Base-by-base conservation (phyloP, 1,140 invertebrate species). In the Drosophila sturtevanti region DNA sequence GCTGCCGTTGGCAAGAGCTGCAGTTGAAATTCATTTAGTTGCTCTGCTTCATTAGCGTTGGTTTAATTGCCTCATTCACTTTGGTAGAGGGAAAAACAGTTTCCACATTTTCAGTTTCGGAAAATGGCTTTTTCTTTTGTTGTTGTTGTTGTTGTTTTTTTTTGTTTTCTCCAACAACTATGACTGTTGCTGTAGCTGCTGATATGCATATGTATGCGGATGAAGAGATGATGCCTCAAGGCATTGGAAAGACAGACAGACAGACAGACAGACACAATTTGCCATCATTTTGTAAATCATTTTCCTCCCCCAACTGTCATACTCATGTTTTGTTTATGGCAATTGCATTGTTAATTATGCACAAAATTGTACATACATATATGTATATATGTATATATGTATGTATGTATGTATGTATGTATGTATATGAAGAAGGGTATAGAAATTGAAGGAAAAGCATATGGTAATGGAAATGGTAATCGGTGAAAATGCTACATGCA, bases 301-400 rank as follows among this genome's bases (percentile, higher is more conserved):
- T 84, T 79, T 64, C 35, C 24, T 31, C 18, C 58, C n/a, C n/a
- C n/a, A n/a, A 18, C 34, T 58, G 37, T 31, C n/a, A 38, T 16
- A 55, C 48, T 24, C 35, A 37, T 38, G 69, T 70, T 74, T 74
- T 68, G 62, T 67, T 79, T 82, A 67, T 64, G 58, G 63, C 72
- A 67, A 75, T 75, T 59, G 75, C 54, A 16, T 44, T 21, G 76
- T 79, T 72, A 79, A 87, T 87, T 87, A 87, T 87, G 71, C 75
- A 67, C 52, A 61, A 64, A 48, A 48, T 48, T 59, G 63, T 55
- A 61, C 66, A 69, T 16, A 34, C 22, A 24, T 14, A 16, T 2
- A 4, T 16, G 14, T 18, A 11, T 4, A 24, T 24, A 24, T 24
- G 4, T 24, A 24, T 24, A 31, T 31, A 31, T 6, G 27, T n/a